Percentiles rank a stretch among this genome's conserved stretches.
phyloP scores from a whole-genome alignment of 2,113 vertebrate species.

The Solea solea region DNA sequence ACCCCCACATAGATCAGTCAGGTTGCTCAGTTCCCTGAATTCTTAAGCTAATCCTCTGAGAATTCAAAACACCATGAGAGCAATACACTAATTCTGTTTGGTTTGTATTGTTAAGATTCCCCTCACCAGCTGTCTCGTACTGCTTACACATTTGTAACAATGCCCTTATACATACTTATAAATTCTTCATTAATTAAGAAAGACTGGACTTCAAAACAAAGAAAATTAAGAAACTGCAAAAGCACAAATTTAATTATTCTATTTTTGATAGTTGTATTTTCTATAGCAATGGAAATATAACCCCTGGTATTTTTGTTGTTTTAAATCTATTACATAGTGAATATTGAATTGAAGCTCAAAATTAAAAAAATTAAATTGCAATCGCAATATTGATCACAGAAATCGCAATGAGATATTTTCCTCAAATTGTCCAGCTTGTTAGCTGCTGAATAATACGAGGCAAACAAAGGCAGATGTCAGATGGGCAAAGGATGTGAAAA shows the following conservation, averaged over 20 bases:
- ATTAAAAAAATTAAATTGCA: no score
- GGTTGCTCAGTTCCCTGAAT: constrained; percentile 18
- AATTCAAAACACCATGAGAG: constrained; percentile 20
- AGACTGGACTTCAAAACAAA: neutral
- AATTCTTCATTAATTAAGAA: neutral
- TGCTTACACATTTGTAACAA: neutral
- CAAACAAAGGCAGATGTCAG: neutral
- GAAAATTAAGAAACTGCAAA: neutral
- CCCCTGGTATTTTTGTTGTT: no score
- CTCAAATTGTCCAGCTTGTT: neutral
- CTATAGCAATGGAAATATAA: no score
- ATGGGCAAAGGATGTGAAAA: neutral
- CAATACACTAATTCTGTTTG: constrained; percentile 11
- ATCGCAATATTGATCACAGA: no score
- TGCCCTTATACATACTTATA: neutral
- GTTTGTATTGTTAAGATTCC: constrained; percentile 33
- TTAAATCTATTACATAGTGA: no score
- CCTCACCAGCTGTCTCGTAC: neutral
- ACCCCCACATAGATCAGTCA: constrained; percentile 20
- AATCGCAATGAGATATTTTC: no score
- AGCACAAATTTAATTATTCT: neutral
- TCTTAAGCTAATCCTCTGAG: constrained; percentile 20
- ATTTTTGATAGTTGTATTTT: no score
- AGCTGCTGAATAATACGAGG: neutral
- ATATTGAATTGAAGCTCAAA: no score